Evolutionary conservation across 2,113 vertebrate species (phyloP).

Genomic region (Nothobranchius furzeri): DNA sequence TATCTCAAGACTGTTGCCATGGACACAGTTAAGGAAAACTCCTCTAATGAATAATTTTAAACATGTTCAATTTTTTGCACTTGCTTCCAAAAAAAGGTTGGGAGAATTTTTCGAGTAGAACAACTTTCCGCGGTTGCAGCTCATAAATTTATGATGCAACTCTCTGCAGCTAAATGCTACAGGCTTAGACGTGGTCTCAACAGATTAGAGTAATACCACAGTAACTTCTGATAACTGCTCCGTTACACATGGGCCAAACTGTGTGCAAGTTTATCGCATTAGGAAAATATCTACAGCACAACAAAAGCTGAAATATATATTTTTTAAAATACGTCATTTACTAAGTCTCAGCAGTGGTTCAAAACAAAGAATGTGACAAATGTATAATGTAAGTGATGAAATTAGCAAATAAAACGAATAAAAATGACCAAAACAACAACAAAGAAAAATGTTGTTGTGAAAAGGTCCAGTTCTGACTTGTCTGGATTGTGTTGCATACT

Average conservation of each 20-base stretch:
- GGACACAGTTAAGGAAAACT: constrained; percentile 44
- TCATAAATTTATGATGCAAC: constrained; percentile 3
- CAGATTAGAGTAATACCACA: constrained; percentile 20
- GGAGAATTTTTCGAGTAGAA: neutral
- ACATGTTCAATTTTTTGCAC: constrained; percentile 3
- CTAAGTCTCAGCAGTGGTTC: too few relatives aligned
- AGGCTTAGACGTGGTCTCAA: constrained; percentile 24
- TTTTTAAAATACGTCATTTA: too few relatives aligned
- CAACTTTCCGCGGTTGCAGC: constrained; percentile 1
- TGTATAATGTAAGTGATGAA: too few relatives aligned
- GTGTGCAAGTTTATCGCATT: too few relatives aligned
- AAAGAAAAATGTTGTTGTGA: too few relatives aligned
- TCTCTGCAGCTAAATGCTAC: neutral
- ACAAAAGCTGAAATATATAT: too few relatives aligned
- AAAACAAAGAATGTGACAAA: too few relatives aligned
- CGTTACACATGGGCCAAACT: neutral
- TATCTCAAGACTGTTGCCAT: constrained; percentile 51
- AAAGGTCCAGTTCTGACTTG: neutral
- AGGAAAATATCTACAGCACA: too few relatives aligned
- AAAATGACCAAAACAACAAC: too few relatives aligned
- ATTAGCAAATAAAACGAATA: too few relatives aligned
- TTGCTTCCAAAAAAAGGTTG: neutral
- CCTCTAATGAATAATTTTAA: constrained; percentile 34
- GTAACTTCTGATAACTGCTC: constrained; percentile 6
- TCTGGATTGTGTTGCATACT: neutral